phyloP scores from a whole-genome alignment of 2,113 vertebrate species.

The Mus musculus region DNA sequence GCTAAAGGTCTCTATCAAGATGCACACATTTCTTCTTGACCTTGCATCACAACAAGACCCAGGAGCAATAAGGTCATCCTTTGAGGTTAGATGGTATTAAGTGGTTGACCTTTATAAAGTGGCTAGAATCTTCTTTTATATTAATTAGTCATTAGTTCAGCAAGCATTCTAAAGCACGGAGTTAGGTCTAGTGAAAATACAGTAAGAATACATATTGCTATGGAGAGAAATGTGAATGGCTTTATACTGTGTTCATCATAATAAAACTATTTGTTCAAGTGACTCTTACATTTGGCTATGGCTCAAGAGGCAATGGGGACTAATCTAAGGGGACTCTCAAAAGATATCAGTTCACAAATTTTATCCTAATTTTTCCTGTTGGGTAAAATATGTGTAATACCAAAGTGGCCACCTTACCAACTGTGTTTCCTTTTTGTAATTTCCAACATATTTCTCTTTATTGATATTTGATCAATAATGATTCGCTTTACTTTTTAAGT shows the following conservation, averaged over 20 bases:
- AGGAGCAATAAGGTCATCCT: neutral
- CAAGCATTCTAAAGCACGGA: conserved; percentile 57
- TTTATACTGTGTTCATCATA: neutral
- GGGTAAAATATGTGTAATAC: neutral
- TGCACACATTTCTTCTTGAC: neutral
- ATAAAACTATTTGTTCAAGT: neutral
- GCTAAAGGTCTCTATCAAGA: conserved; percentile 1
- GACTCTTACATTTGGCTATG: neutral
- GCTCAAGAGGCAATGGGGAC: neutral
- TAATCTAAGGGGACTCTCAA: neutral
- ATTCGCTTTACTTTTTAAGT: neutral
- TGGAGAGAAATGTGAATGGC: conserved; percentile 23
- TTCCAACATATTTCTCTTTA: neutral
- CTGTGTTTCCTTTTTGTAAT: too few relatives aligned
- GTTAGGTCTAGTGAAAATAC: neutral
- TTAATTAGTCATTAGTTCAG: conserved; percentile 64
- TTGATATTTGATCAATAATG: neutral
- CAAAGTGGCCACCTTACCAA: neutral
- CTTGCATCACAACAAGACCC: neutral
- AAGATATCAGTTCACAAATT: neutral
- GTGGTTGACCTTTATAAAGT: conserved; percentile 61
- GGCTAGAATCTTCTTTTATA: conserved; percentile 49
- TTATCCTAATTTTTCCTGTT: neutral
- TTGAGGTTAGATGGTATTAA: conserved; percentile 58
- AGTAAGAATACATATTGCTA: conserved; percentile 39